Conservation (phyloP, 2,797 vertebrate genomes). For the Argya squamiceps region DNA sequence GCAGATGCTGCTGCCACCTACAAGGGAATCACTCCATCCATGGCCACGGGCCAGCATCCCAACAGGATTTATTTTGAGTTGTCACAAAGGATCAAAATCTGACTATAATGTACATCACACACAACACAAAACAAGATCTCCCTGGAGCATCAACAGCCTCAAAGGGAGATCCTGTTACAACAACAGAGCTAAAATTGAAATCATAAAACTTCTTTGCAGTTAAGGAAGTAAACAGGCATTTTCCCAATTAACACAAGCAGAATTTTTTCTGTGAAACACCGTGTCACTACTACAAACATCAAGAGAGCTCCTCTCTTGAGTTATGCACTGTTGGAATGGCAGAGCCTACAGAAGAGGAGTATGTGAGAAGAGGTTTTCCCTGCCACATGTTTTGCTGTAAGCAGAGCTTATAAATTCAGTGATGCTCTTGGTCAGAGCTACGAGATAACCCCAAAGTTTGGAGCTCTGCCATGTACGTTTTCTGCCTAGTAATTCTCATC, state of each 20-base stretch:
- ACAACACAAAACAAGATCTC: background rate
- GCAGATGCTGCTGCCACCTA: background rate
- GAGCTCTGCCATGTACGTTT: background rate
- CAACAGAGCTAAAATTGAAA: background rate
- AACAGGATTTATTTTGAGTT: background rate
- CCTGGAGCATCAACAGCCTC: background rate
- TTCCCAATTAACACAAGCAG: background rate
- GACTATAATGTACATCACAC: background rate
- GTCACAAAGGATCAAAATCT: background rate
- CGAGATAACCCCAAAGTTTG: background rate
- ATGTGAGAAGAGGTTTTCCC: background rate
- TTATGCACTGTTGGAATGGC: background rate
- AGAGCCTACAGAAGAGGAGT: background rate
- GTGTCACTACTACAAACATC: fast-evolving
- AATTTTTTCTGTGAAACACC: background rate
- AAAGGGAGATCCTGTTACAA: background rate
- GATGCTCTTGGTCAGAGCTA: background rate
- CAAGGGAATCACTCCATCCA: background rate
- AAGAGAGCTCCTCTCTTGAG: background rate
- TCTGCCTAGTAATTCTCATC: background rate
- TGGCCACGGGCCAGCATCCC: background rate
- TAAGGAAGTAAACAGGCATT: background rate
- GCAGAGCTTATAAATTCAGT: background rate
- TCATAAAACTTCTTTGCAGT: background rate
- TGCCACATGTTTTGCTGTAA: background rate